Evolutionary conservation across 1,140 invertebrate species (phyloP).

Genomic region (Dolichoris vasculosae): DNA sequence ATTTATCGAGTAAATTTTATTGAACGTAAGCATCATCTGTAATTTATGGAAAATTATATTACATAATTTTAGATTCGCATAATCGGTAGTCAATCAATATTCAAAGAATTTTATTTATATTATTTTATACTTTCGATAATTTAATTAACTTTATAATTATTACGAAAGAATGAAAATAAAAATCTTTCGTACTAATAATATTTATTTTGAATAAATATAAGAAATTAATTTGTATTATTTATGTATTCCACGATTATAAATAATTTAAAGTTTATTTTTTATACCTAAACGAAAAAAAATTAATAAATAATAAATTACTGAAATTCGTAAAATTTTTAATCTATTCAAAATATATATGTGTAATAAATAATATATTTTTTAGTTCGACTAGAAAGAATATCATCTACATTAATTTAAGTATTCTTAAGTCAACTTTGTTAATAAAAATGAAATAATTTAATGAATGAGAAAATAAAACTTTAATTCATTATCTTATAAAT

Average conservation of each 20-base stretch:
- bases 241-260: not conserved
- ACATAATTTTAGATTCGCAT: conserved; percentile 37
- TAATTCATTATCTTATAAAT: too few relatives aligned
- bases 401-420: too few relatives aligned
- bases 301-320: too few relatives aligned
- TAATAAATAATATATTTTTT: too few relatives aligned
- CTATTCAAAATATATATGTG: too few relatives aligned
- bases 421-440: too few relatives aligned
- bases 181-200: not conserved
- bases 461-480: too few relatives aligned
- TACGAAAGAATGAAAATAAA: not conserved
- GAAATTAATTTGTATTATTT: not conserved
- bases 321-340: too few relatives aligned
- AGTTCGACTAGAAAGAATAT: too few relatives aligned
- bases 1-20: conserved; percentile 24
- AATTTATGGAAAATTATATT: conserved; percentile 38
- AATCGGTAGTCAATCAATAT: conserved; percentile 15
- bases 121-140: not conserved
- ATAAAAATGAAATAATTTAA: too few relatives aligned
- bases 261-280: not conserved
- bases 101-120: not conserved
- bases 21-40: conserved; percentile 10
- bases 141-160: conserved; percentile 20
- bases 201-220: not conserved
- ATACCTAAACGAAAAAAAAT: too few relatives aligned